A percentile compares a stretch with the other conserved stretches of the same genome.
Evolutionary conservation across 2,113 vertebrate genomes (phyloP).

Genomic region (Mystacornis crossleyi): DNA sequence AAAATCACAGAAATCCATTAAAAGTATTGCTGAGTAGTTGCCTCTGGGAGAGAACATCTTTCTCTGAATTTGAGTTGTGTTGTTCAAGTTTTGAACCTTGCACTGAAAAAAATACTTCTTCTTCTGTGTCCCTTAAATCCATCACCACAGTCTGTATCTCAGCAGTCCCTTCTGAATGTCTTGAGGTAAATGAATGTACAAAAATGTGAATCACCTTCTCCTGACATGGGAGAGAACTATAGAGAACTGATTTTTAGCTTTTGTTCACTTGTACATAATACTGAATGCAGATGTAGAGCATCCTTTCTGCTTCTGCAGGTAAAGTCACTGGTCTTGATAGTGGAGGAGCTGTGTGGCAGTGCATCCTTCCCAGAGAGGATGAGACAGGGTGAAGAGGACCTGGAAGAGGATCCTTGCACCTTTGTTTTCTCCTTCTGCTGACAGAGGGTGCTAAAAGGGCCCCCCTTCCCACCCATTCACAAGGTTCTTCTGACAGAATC

Average conservation of each 20-base stretch:
- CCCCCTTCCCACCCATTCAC: fast-evolving
- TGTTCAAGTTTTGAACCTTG: neutral
- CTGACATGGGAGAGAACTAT: neutral
- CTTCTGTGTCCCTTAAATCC: neutral
- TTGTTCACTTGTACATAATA: neutral
- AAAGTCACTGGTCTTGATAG: neutral
- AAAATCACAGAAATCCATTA: neutral
- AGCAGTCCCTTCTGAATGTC: neutral
- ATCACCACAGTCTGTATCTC: neutral
- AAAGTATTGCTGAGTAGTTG: neutral
- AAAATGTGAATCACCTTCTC: neutral
- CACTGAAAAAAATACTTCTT: neutral
- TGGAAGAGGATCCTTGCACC: neutral
- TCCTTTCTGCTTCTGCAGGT: neutral
- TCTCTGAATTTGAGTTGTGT: neutral
- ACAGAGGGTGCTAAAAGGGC: neutral
- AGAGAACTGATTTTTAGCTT: neutral
- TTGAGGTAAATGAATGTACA: neutral
- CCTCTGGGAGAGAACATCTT: neutral
- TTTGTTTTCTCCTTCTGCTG: neutral
- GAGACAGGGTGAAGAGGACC: neutral
- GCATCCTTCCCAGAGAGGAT: neutral
- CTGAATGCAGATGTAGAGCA: neutral
- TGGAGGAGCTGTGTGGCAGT: neutral
- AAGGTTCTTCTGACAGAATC: neutral